These are phyloP conservation scores for Pristionchus mayeri DNA, from an alignment of 2,888 invertebrate genomes.

Conservation along the genomic window DNA sequence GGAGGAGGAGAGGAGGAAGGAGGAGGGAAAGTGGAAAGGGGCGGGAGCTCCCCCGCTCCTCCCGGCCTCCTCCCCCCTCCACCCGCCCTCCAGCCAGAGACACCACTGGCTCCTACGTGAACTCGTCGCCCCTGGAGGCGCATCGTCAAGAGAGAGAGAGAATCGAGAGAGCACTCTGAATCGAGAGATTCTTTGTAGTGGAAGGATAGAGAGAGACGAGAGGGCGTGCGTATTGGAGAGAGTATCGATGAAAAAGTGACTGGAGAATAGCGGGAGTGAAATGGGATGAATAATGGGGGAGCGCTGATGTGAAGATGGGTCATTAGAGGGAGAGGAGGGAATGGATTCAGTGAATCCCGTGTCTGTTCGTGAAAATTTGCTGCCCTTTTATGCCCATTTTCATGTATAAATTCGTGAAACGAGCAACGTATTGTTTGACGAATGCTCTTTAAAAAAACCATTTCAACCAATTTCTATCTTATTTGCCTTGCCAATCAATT, in stretches of 20 bases:
- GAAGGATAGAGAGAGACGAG: background rate
- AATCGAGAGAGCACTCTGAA: background rate
- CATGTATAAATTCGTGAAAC: no score
- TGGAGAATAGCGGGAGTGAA: background rate
- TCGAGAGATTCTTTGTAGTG: background rate
- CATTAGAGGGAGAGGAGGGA: no score
- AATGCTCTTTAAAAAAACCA: no score
- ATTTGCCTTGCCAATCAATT: no score
- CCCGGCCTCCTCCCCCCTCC: background rate
- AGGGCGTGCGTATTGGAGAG: background rate
- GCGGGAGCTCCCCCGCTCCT: background rate
- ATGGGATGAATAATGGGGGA: no score
- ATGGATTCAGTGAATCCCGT: no score
- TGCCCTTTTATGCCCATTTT: no score
- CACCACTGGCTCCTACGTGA: slow-evolving; percentile 3
- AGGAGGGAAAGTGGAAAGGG: background rate
- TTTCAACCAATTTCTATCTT: no score
- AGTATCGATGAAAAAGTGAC: background rate
- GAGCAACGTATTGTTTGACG: no score
- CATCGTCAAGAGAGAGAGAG: no score
- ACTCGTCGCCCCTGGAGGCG: background rate
- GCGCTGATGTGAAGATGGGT: no score
- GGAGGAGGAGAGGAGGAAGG: background rate
- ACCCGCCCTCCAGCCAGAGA: background rate
- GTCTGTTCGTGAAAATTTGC: no score